Conservation (phyloP, 1,140 invertebrate genomes). For the Leguminivora glycinivorella region DNA sequence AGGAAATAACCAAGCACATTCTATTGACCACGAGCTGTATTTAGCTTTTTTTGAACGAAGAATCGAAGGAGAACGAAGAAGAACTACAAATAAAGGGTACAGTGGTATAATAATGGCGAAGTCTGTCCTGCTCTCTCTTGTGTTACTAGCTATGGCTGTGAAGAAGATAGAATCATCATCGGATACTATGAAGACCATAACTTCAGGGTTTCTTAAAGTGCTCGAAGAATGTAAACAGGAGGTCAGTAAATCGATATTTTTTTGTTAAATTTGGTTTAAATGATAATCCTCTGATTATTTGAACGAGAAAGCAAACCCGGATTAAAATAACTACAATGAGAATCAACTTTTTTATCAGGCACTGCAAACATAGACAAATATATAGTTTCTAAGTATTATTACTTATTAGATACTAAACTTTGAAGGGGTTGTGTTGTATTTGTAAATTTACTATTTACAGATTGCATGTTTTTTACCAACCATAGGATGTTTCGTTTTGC, state of each 20-base stretch:
- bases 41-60: not conserved
- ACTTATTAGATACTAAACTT: no score
- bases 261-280: not conserved
- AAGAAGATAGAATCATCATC: conserved; percentile 24
- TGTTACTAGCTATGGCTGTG: conserved; percentile 32
- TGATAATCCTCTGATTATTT: no score
- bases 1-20: not conserved
- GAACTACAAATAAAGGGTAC: not conserved
- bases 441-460: no score
- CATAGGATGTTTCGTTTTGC: no score
- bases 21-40: not conserved
- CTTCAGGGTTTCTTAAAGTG: conserved; percentile 42
- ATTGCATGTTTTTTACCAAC: no score
- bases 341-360: no score
- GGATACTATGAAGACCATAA: conserved; percentile 42
- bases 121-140: conserved; percentile 31
- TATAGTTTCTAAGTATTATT: no score
- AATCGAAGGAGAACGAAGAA: no score
- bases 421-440: no score
- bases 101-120: conserved; percentile 30
- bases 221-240: conserved; percentile 57
- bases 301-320: no score
- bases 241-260: conserved; percentile 38
- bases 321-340: no score
- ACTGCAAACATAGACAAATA: no score